These are phyloP conservation scores for Tineola bisselliella DNA, from an alignment of 2,888 invertebrate genomes.

Conservation along the genomic window DNA sequence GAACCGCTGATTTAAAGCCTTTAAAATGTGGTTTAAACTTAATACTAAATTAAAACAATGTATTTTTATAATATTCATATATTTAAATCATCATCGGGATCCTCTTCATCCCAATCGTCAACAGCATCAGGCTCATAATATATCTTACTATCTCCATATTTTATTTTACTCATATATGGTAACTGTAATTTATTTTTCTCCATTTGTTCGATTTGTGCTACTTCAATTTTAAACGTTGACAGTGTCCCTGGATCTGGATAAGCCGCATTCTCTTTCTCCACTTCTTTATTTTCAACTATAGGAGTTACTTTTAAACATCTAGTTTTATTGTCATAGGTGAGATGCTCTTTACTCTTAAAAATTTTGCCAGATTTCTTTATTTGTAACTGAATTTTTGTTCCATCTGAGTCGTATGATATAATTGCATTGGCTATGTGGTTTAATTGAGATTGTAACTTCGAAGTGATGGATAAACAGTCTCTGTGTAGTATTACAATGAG, in stretches of 20 bases:
- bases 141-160: slow-evolving; percentile 70
- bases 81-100: slow-evolving; percentile 87
- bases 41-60: too few species aligned
- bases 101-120: slow-evolving; percentile 88
- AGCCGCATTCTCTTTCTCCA: slow-evolving; percentile 35
- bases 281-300: slow-evolving; percentile 31
- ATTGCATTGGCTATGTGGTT: slow-evolving; percentile 52
- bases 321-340: slow-evolving; percentile 38
- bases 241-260: slow-evolving; percentile 49
- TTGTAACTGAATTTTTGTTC: slow-evolving; percentile 35
- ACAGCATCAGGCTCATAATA: slow-evolving; percentile 80
- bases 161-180: slow-evolving; percentile 69
- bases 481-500: slow-evolving; percentile 51
- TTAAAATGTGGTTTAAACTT: too few species aligned
- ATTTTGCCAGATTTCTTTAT: slow-evolving; percentile 66
- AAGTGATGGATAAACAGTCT: slow-evolving; percentile 51
- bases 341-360: slow-evolving; percentile 46
- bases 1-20: too few species aligned
- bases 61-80: slow-evolving; percentile 57
- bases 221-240: slow-evolving; percentile 73
- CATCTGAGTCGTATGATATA: slow-evolving; percentile 34
- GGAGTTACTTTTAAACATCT: slow-evolving; percentile 33
- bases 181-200: slow-evolving; percentile 68
- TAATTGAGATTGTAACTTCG: slow-evolving; percentile 49
- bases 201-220: slow-evolving; percentile 70